Evolutionary conservation across 2,797 vertebrate species (phyloP).

Genomic region (Tinamus major): DNA sequence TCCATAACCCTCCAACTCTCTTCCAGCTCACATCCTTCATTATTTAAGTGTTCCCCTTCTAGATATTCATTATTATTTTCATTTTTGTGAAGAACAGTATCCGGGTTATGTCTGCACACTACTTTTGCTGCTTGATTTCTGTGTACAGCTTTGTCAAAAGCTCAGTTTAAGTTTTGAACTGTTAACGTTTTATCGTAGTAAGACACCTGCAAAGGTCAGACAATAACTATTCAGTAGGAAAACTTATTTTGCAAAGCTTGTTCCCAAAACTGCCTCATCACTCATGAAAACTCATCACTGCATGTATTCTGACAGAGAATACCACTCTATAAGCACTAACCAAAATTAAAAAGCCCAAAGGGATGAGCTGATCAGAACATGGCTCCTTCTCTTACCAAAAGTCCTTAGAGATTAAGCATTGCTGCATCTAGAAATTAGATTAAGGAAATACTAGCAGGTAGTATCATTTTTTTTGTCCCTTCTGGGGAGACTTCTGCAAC

Average conservation of each 20-base stretch:
- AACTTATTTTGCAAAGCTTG: neutral
- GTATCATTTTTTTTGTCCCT: neutral
- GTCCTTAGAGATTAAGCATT: neutral
- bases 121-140: neutral
- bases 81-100: neutral
- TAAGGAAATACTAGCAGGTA: neutral
- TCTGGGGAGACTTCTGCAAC: neutral
- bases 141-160: neutral
- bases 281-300: neutral
- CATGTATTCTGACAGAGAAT: neutral
- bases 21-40: neutral
- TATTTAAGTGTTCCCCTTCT: neutral
- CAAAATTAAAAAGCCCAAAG: neutral
- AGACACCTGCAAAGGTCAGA: neutral
- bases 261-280: neutral
- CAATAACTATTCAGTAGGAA: neutral
- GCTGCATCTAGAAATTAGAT: neutral
- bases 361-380: neutral
- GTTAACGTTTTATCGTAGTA: neutral
- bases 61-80: neutral
- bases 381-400: neutral
- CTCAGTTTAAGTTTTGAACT: neutral
- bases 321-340: neutral
- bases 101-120: neutral
- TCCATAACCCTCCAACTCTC: neutral